Evolutionary conservation across 2,113 vertebrate genomes (phyloP).

Genomic region (Dendrocopos noguchii): DNA sequence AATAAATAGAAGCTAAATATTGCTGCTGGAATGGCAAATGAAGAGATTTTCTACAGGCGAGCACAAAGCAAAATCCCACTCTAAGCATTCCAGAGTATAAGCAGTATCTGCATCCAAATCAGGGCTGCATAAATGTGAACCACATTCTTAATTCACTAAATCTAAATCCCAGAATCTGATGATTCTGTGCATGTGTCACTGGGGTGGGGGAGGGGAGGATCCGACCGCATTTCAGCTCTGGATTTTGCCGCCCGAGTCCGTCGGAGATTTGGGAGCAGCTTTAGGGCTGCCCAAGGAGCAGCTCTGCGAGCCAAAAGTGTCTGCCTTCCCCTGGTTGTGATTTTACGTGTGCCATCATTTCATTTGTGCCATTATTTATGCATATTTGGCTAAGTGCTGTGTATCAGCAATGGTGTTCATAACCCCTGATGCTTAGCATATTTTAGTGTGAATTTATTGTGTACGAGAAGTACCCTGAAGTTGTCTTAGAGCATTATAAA

Average conservation of each 20-base stretch:
- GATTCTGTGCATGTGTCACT: not conserved
- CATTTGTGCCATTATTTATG: not conserved
- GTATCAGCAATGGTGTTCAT: constrained; percentile 42
- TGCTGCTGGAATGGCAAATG: constrained; percentile 25
- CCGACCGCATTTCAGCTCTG: not conserved
- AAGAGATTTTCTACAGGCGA: constrained; percentile 36
- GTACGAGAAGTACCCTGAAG: not conserved
- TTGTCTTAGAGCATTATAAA: constrained; percentile 29
- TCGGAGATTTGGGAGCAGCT: constrained; percentile 6
- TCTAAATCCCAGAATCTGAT: not conserved
- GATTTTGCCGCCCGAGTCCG: not conserved
- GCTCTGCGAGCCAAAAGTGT: not conserved
- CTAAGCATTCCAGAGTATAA: not conserved
- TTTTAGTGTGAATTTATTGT: constrained; percentile 44
- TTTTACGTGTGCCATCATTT: no score
- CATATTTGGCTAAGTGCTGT: constrained; percentile 3
- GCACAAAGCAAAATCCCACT: constrained; percentile 26
- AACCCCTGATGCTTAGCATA: constrained; percentile 6
- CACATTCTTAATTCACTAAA: constrained; percentile 7
- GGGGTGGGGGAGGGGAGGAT: not conserved
- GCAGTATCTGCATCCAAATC: constrained; percentile 18
- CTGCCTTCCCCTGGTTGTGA: not conserved
- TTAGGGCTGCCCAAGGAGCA: not conserved
- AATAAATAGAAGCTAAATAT: constrained; percentile 51
- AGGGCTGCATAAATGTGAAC: constrained; percentile 13